Evolutionary conservation across 1,140 invertebrate genomes (phyloP).

Genomic region (Drosophila equinoxialis): DNA sequence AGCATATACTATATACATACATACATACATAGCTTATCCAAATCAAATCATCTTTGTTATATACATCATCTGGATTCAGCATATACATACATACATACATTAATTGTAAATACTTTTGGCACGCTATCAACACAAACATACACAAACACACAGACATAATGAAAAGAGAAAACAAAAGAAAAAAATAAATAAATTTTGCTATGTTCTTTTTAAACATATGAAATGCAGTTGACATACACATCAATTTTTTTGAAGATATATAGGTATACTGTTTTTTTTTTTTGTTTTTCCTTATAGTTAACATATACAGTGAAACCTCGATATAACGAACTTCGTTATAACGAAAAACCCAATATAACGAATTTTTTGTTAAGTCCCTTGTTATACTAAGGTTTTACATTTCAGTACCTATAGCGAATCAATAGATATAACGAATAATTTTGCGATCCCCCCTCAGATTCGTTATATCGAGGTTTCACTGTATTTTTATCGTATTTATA

Average conservation of each 20-base stretch:
- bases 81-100: constrained; percentile 21
- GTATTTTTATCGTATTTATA: constrained; percentile 22
- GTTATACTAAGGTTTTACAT: too few relatives aligned
- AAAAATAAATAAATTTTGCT: constrained; percentile 46
- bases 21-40: background rate
- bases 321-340: too few relatives aligned
- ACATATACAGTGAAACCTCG: too few relatives aligned
- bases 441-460: too few relatives aligned
- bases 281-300: too few relatives aligned
- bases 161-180: background rate
- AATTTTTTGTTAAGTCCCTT: too few relatives aligned
- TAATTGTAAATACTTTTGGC: constrained; percentile 48
- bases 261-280: too few relatives aligned
- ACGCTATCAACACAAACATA: constrained; percentile 2
- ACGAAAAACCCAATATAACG: too few relatives aligned
- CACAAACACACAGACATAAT: constrained; percentile 4
- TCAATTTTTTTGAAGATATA: too few relatives aligned
- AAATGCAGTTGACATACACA: background rate
- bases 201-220: constrained; percentile 36
- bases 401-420: too few relatives aligned
- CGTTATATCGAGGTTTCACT: too few relatives aligned
- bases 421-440: too few relatives aligned
- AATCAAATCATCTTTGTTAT: background rate
- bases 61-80: constrained; percentile 11
- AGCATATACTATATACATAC: background rate